Evolutionary conservation across 2,888 invertebrate species (phyloP).

Genomic region (Erynnis tages): DNA sequence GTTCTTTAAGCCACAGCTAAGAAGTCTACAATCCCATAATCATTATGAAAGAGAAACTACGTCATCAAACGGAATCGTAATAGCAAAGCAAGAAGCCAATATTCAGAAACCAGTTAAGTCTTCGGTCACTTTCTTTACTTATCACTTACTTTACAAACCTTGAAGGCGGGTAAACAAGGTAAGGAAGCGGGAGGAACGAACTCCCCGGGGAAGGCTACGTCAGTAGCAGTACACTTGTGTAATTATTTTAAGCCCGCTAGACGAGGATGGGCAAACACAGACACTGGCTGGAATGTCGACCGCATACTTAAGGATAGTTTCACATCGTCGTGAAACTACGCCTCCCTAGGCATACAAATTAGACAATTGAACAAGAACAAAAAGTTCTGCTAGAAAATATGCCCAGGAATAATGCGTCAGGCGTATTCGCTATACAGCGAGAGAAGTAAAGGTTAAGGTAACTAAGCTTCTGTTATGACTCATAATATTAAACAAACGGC

Average conservation of each 20-base stretch:
- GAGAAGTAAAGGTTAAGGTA: slow-evolving; percentile 1
- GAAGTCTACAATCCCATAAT: slow-evolving; percentile 10
- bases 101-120: slow-evolving; percentile 55
- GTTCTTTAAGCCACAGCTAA: not conserved
- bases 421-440: not conserved
- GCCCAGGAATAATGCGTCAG: slow-evolving; percentile 8
- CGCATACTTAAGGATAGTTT: slow-evolving; percentile 47
- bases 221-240: slow-evolving; percentile 65
- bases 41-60: slow-evolving; percentile 62
- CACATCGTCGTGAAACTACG: slow-evolving; percentile 25
- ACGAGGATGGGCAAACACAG: slow-evolving; percentile 61
- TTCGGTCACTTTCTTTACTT: slow-evolving; percentile 50
- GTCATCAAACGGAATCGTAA: slow-evolving; percentile 41
- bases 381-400: slow-evolving; percentile 4
- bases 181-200: slow-evolving; percentile 52
- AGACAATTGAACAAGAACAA: slow-evolving; percentile 1
- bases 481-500: slow-evolving; percentile 1
- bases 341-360: slow-evolving; percentile 14
- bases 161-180: slow-evolving; percentile 46
- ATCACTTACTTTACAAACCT: slow-evolving; percentile 46
- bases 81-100: slow-evolving; percentile 37
- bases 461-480: not conserved
- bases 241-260: slow-evolving; percentile 76
- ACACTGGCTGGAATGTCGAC: slow-evolving; percentile 62
- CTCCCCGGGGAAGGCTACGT: slow-evolving; percentile 52